These are phyloP conservation scores for Grammomys surdaster DNA, from an alignment of 2,113 vertebrate genomes.

Conservation along the genomic window DNA sequence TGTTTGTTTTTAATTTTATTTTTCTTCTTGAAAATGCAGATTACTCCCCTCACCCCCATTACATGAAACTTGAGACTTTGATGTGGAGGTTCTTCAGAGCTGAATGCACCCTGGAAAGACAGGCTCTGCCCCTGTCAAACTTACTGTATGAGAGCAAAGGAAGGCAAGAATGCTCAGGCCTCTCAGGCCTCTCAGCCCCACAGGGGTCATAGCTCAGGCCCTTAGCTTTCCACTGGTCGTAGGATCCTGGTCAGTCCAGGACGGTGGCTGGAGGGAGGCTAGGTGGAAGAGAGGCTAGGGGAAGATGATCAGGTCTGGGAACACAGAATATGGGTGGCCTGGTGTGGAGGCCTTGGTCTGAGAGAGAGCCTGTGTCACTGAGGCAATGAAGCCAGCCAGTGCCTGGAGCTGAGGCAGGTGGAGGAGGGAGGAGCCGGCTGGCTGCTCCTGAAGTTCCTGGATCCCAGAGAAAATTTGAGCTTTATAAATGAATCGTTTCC, in stretches of 20 bases:
- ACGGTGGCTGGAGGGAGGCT: not conserved
- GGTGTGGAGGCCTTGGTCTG: not conserved
- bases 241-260: not conserved
- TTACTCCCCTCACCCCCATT: not conserved
- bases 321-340: not conserved
- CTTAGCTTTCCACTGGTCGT: not conserved
- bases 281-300: not conserved
- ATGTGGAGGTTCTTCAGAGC: not conserved
- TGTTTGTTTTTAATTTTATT: not conserved
- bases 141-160: not conserved
- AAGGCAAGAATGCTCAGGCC: not conserved
- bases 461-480: not conserved
- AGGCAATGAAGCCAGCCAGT: not conserved
- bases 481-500: not conserved
- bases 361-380: not conserved
- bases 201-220: not conserved
- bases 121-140: not conserved
- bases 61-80: not conserved
- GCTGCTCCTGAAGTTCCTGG: fast-evolving
- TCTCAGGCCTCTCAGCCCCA: not conserved
- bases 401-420: not conserved
- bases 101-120: not conserved
- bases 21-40: conserved; percentile 2
- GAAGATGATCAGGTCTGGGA: no score
- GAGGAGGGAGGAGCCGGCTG: not conserved